Evolutionary conservation across 2,888 invertebrate species (phyloP), one percentile per base, ranked within the genome.

Genomic region (Eupithecia subfuscata): DNA sequence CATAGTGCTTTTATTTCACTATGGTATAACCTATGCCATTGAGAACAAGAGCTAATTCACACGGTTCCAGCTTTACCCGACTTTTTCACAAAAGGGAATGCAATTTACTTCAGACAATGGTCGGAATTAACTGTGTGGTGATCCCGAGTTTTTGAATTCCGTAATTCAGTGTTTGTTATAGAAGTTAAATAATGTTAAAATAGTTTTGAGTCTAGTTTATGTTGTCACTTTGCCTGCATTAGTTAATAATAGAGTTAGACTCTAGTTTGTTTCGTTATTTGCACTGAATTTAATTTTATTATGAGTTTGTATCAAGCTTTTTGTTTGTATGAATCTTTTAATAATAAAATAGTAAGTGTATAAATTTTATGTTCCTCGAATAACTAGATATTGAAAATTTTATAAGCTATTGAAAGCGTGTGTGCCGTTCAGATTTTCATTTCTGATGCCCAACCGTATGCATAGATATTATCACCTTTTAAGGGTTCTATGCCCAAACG

Each of bases 101-200:
- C 85, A 86, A 86, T 88, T 87, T 85, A 83, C 77, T 80, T 76
- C 76, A 83, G 83, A 89, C 89, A 89, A 89, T 88, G 81, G 85
- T 79, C 56, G 74, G 82, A 86, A 87, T 88, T 87, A 88, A 86
- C 86, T 75, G 81, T 83, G 81, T 77, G 81, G 81, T 82, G 82
- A 83, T 82, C 77, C 77, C 70, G 84, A 81, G 76, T 76, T 82
- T 85, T 83, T 80, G 75, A 82, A 82, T 76, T 82, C 60, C 74
- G 75, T 78, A 60, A 77, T 79, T 79, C 72, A 70, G 69, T 75
- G 81, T 77, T 71, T 70, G 73, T 11, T 69, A 48, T 65, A 40
- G 45, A 65, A 72, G 77, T 72, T 77, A 73, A 68, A 45, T 68
- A 68, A 74, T 74, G 63, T 40, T 68, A 63, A 60, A 8, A 45